Evolutionary conservation across 2,797 vertebrate genomes (phyloP).

Genomic region (Cuniculus paca): DNA sequence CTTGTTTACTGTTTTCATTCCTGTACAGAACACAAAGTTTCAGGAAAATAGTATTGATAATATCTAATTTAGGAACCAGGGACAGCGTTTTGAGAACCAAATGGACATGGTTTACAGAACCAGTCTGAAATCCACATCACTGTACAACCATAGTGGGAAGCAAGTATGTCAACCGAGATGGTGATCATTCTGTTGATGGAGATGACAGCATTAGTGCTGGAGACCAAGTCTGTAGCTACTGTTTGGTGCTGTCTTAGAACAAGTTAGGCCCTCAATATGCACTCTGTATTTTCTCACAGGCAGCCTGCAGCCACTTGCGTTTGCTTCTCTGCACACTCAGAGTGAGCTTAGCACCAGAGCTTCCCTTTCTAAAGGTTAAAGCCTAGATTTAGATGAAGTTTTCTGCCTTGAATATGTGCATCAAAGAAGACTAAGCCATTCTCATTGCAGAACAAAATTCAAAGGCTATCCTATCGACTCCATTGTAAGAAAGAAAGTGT

Average conservation of each 20-base stretch:
- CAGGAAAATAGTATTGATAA: neutral
- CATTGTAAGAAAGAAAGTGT: neutral
- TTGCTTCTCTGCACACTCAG: neutral
- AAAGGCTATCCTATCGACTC: too few species aligned
- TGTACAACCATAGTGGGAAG: neutral
- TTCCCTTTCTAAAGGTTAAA: too few species aligned
- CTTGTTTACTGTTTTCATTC: neutral
- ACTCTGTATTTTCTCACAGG: neutral
- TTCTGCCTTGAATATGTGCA: neutral
- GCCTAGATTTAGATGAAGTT: neutral
- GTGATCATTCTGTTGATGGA: neutral
- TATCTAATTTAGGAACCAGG: too few species aligned
- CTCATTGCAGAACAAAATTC: neutral
- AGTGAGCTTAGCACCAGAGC: too few species aligned
- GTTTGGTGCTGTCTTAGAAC: neutral
- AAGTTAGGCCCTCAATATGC: rapidly evolving
- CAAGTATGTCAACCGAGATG: rapidly evolving
- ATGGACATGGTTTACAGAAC: neutral
- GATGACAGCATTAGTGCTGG: neutral
- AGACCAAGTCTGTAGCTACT: neutral
- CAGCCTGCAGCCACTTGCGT: neutral
- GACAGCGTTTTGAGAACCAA: neutral
- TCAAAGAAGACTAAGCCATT: neutral
- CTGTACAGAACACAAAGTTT: too few species aligned
- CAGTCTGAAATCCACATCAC: neutral